Evolutionary conservation across 2,113 vertebrate genomes (phyloP).

Genomic region (Labrus mixtus): DNA sequence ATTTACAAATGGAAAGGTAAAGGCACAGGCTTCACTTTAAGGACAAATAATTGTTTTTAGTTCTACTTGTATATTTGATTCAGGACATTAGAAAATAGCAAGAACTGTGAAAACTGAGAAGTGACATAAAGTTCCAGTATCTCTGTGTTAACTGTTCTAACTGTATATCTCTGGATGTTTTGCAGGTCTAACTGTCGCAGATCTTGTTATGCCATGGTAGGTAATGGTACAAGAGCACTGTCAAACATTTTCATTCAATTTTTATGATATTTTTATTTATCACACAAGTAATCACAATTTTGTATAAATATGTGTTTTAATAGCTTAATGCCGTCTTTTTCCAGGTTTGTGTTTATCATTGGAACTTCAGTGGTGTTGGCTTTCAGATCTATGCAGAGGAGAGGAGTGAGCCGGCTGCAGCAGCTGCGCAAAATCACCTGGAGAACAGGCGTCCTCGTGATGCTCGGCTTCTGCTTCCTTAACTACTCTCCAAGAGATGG

Average conservation of each 20-base stretch:
- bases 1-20: slow-evolving; percentile 72
- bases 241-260: background rate
- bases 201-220: slow-evolving; percentile 89
- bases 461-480: slow-evolving; percentile 81
- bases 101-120: slow-evolving; percentile 7
- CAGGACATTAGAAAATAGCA: slow-evolving; percentile 6
- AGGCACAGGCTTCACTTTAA: slow-evolving; percentile 57
- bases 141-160: slow-evolving; percentile 22
- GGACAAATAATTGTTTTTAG: slow-evolving; percentile 58
- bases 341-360: slow-evolving; percentile 84
- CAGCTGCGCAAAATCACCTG: slow-evolving; percentile 75
- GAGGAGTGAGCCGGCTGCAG: slow-evolving; percentile 72
- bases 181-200: slow-evolving; percentile 86
- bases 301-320: background rate
- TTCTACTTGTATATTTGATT: slow-evolving; percentile 20
- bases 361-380: slow-evolving; percentile 82
- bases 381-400: slow-evolving; percentile 80
- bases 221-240: slow-evolving; percentile 8
- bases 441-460: slow-evolving; percentile 74
- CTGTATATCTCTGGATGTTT: slow-evolving; percentile 39
- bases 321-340: slow-evolving; percentile 17
- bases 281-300: no score
- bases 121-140: background rate
- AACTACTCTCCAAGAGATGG: slow-evolving; percentile 84
- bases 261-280: no score